These are phyloP conservation scores for Antennarius maculatus DNA, from an alignment of 2,797 vertebrate species.

Conservation along the genomic window DNA sequence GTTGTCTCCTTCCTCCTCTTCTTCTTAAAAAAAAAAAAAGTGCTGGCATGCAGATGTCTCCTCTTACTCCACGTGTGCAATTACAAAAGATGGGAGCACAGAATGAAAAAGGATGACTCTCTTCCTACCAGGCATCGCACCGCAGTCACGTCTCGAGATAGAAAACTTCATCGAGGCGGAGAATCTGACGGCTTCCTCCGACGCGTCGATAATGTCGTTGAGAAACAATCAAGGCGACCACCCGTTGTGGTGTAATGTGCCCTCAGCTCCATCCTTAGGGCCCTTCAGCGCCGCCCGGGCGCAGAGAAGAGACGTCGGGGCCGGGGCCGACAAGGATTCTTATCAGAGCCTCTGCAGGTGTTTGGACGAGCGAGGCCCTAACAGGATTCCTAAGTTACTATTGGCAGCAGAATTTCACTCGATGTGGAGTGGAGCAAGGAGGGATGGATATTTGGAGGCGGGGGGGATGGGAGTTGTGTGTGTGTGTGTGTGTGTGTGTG, in stretches of 20 bases:
- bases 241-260: conserved; percentile 28
- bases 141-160: conserved; percentile 37
- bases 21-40: conserved; percentile 34
- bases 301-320: conserved; percentile 46
- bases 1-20: conserved; percentile 66
- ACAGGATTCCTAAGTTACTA: conserved; percentile 60
- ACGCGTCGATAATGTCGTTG: conserved; percentile 18
- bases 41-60: conserved; percentile 67
- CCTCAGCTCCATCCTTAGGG: conserved; percentile 25
- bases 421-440: conserved; percentile 32
- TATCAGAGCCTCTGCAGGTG: conserved; percentile 73
- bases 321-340: conserved; percentile 63
- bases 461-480: conserved; percentile 11
- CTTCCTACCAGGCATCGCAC: conserved; percentile 34
- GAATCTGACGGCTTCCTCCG: conserved; percentile 23
- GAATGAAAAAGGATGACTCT: conserved; percentile 43
- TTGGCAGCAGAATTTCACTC: conserved; percentile 44
- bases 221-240: conserved; percentile 55
- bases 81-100: conserved; percentile 58
- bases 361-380: conserved; percentile 57
- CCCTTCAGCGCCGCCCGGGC: conserved; percentile 36
- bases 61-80: conserved; percentile 64
- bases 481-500: conserved; percentile 18
- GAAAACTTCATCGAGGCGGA: conserved; percentile 33
- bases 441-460: conserved; percentile 13